A percentile compares a stretch with the other conserved stretches of the same genome.
Conservation (phyloP, 2,888 invertebrate genomes). For the Noctua janthina region DNA sequence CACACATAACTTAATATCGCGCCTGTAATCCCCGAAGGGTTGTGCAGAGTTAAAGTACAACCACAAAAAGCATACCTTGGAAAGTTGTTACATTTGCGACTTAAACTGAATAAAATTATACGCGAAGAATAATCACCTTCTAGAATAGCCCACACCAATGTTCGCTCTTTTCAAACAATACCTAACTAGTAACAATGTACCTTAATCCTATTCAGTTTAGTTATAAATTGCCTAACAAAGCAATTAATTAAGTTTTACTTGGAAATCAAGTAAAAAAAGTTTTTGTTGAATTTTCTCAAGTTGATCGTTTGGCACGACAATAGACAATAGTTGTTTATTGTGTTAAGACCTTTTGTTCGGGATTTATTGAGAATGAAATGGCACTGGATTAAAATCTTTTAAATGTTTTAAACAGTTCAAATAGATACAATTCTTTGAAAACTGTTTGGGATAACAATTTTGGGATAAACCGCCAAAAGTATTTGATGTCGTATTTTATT, state of each 20-base stretch:
- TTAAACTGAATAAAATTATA: background rate
- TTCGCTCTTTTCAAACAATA: constrained; percentile 14
- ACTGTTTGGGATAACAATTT: background rate
- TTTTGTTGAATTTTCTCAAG: constrained; percentile 37
- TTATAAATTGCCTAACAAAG: constrained; percentile 42
- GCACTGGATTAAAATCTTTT: constrained; percentile 30
- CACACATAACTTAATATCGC: background rate
- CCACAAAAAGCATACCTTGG: background rate
- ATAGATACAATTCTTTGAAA: background rate
- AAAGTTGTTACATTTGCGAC: background rate
- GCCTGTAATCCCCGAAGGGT: background rate
- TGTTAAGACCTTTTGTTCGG: constrained; percentile 17
- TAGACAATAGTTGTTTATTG: constrained; percentile 29
- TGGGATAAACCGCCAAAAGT: background rate
- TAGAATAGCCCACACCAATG: constrained; percentile 1
- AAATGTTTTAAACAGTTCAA: background rate
- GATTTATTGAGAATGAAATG: constrained; percentile 30
- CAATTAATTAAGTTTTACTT: constrained; percentile 33
- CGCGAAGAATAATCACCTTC: background rate
- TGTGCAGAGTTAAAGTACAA: background rate
- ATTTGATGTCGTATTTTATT: background rate
- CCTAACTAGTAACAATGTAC: constrained; percentile 26
- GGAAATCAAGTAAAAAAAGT: constrained; percentile 43
- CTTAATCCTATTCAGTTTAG: constrained; percentile 37
- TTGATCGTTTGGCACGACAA: constrained; percentile 30